Base-by-base conservation (phyloP, 1,140 invertebrate genomes). In the Diorhabda elongata region DNA sequence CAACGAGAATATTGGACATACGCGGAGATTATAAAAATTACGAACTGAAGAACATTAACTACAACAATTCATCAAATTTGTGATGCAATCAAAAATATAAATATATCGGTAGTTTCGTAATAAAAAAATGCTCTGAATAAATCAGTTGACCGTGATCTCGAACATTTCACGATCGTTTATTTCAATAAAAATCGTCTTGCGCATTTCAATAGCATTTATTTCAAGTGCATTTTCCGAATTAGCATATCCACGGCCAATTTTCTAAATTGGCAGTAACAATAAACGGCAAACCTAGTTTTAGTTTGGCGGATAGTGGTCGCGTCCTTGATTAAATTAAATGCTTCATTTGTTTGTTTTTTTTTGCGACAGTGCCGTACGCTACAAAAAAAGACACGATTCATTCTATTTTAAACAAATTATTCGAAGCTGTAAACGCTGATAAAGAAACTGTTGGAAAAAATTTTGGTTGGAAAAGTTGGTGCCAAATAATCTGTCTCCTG, bases 251-350 rank as follows among this genome's bases (percentile, higher is more conserved):
- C 26, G 11, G 43, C 56, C 26, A 43, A 64, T 64, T 64, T 64
- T 52, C 47, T 64, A 64, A 64, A 64, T 64, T 64, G 63, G 26
- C 63, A 57, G 52, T 57, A 52, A 64, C 63, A 64, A 64, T 64
- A 64, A 52, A 44, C 61, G 61, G 56, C 63, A 64, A 64, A 56
- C 63, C 63, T 7, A 64, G 47, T 52, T 52, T 52, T 56, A 60
- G 58, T 56, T 64, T 45, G 56, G 63, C 63, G 63, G 63, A 64
- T 64, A 64, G 52, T 64, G 8, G 6, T n/a, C n/a, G 42, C 45
- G 63, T 64, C 63, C 63, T 64, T 64, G 63, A 47, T n/a, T 56
- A 44, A 64, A 64, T 64, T 64, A 64, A 47, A 26, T 45, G 63
- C 63, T 64, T 64, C 63, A 64, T 64, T 64, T 64, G 45, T 56